These are phyloP conservation scores for Conistra vaccinii DNA, from an alignment of 2,888 invertebrate species.

Conservation along the genomic window DNA sequence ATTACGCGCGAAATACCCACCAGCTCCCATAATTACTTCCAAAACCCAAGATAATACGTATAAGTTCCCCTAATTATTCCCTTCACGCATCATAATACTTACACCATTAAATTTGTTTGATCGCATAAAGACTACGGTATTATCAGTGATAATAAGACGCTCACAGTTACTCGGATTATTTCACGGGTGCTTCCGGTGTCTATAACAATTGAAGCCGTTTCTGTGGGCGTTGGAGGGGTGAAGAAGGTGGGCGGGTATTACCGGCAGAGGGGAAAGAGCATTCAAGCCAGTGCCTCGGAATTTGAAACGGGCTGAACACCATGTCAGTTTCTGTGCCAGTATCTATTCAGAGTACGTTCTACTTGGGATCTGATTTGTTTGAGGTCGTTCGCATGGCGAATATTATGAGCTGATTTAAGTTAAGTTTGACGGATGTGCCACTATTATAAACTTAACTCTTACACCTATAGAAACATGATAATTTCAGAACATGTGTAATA, in stretches of 20 bases:
- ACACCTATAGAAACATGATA: neutral
- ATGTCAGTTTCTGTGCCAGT: constrained; percentile 52
- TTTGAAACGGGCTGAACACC: constrained; percentile 56
- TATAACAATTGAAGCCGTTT: constrained; percentile 64
- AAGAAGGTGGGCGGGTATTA: constrained; percentile 9
- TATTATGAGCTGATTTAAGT: constrained; percentile 20
- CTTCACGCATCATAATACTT: constrained; percentile 52
- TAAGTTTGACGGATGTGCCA: neutral
- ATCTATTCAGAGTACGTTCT: constrained; percentile 57
- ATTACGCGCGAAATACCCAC: constrained; percentile 23
- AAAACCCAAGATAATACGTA: constrained; percentile 37
- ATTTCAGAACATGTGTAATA: neutral
- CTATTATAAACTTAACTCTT: too few species aligned
- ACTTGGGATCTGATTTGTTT: constrained; percentile 57
- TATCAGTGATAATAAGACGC: constrained; percentile 57
- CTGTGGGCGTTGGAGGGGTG: constrained; percentile 41
- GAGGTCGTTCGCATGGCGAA: constrained; percentile 15
- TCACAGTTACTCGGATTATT: constrained; percentile 59
- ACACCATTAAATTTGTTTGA: constrained; percentile 62
- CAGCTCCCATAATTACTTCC: constrained; percentile 36
- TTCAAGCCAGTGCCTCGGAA: constrained; percentile 62
- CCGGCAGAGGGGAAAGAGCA: constrained; percentile 55
- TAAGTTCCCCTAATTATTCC: constrained; percentile 53
- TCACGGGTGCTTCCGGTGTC: constrained; percentile 55
- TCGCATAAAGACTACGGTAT: constrained; percentile 51